phyloP scores from a whole-genome alignment of 1,140 invertebrate species.

The Drosophila triauraria region DNA sequence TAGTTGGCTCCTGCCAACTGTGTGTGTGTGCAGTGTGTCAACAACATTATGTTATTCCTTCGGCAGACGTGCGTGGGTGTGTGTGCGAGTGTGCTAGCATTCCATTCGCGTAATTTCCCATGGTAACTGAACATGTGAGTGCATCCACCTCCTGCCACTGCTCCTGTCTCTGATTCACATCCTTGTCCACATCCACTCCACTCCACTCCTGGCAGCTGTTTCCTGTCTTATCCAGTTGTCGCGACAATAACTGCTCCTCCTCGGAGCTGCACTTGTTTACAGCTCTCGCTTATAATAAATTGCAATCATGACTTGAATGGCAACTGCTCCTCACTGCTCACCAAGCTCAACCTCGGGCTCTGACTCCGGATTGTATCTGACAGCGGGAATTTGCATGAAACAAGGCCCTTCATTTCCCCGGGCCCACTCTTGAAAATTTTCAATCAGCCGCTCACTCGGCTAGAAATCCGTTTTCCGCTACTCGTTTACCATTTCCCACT shows the following conservation, averaged over 20 bases:
- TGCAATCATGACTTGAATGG: slow-evolving; percentile 71
- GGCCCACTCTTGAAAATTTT: slow-evolving; percentile 45
- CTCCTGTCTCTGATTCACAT: slow-evolving; percentile 6
- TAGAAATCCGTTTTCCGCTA: slow-evolving; percentile 79
- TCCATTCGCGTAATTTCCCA: slow-evolving; percentile 82
- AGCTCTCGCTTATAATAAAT: slow-evolving; percentile 57
- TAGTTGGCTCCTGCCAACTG: slow-evolving; percentile 54
- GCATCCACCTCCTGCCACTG: slow-evolving; percentile 32
- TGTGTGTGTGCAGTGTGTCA: slow-evolving; percentile 58
- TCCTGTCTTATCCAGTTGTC: slow-evolving; percentile 56
- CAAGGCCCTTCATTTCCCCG: slow-evolving; percentile 2
- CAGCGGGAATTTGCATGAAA: slow-evolving; percentile 46
- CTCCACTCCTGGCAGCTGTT: slow-evolving; percentile 24
- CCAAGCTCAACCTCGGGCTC: slow-evolving; percentile 24
- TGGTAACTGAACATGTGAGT: slow-evolving; percentile 70
- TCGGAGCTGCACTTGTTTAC: slow-evolving; percentile 52
- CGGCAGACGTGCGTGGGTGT: slow-evolving; percentile 16
- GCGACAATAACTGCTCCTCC: slow-evolving; percentile 57
- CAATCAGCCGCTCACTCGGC: slow-evolving; percentile 66
- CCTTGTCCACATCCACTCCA: slow-evolving; percentile 8
- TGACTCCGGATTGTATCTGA: slow-evolving; percentile 41
- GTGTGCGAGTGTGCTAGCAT: slow-evolving; percentile 44
- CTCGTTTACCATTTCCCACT: slow-evolving; percentile 62
- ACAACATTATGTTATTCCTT: slow-evolving; percentile 73
- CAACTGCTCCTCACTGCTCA: slow-evolving; percentile 38